Percentiles rank a stretch among this genome's conserved stretches.
Conservation (phyloP, 2,888 invertebrate genomes). For the Agrotis puta region DNA sequence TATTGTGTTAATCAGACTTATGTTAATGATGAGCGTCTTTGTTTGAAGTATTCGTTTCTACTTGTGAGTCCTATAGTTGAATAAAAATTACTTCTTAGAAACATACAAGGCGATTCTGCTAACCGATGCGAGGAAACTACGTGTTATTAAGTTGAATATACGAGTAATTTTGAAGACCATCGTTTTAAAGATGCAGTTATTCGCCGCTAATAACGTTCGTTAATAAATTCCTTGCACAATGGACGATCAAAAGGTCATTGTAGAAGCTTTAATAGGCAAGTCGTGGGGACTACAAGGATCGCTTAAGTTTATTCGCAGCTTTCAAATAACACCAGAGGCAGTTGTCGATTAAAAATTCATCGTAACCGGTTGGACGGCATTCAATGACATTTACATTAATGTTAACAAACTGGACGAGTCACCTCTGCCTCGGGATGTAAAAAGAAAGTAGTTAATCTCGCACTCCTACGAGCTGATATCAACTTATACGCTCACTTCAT, state of each 20-base stretch:
- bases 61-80: constrained; percentile 5
- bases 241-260: constrained; percentile 60
- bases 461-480: constrained; percentile 55
- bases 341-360: constrained; percentile 76
- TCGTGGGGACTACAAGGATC: constrained; percentile 56
- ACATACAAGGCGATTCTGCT: background rate
- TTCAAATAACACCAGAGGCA: constrained; percentile 78
- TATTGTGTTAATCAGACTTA: constrained; percentile 51
- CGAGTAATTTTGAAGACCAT: constrained; percentile 17
- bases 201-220: constrained; percentile 41
- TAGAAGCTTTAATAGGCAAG: constrained; percentile 60
- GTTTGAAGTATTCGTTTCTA: constrained; percentile 21
- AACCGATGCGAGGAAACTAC: constrained; percentile 9
- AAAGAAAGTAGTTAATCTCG: constrained; percentile 83
- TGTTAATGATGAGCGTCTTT: constrained; percentile 47
- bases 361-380: constrained; percentile 83
- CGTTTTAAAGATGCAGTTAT: constrained; percentile 36
- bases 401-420: constrained; percentile 83
- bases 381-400: constrained; percentile 87
- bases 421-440: constrained; percentile 75
- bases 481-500: constrained; percentile 32
- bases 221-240: constrained; percentile 48
- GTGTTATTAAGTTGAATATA: constrained; percentile 25
- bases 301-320: constrained; percentile 77
- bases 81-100: constrained; percentile 11